phyloP scores from a whole-genome alignment of 2,797 vertebrate genomes.

The Cyclopterus lumpus region DNA sequence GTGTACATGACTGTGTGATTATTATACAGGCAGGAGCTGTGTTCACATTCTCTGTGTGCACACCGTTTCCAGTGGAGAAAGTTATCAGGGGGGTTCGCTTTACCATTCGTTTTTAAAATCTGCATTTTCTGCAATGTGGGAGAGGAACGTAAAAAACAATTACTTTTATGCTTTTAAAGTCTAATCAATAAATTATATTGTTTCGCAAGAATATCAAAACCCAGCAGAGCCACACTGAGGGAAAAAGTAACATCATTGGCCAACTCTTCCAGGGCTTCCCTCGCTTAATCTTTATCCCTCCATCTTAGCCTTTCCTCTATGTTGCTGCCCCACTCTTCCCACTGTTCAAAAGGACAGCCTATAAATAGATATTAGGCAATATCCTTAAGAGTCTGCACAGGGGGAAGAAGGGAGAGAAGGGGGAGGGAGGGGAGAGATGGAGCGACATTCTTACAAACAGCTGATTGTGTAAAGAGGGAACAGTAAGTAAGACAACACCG shows the following conservation, averaged over 20 bases:
- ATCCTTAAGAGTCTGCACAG: constrained; percentile 78
- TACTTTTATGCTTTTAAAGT: not conserved
- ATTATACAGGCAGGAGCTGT: constrained; percentile 53
- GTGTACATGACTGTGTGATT: constrained; percentile 8
- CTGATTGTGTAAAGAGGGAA: constrained; percentile 79
- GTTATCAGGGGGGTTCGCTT: too few relatives aligned
- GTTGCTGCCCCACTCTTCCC: constrained; percentile 69
- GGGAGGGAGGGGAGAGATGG: constrained; percentile 41
- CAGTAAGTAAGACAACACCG: constrained; percentile 70
- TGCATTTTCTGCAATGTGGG: not conserved
- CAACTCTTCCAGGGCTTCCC: constrained; percentile 33
- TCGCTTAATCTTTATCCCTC: constrained; percentile 43
- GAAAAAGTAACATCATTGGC: constrained; percentile 32
- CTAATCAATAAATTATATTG: not conserved
- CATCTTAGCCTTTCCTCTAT: constrained; percentile 42
- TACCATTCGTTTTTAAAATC: not conserved
- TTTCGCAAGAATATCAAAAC: constrained; percentile 3
- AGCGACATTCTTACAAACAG: constrained; percentile 77
- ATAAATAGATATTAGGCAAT: constrained; percentile 84
- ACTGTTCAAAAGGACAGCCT: constrained; percentile 74
- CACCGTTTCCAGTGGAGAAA: constrained; percentile 38
- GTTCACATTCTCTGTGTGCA: constrained; percentile 54
- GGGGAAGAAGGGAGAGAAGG: constrained; percentile 45
- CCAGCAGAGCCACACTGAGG: constrained; percentile 6
- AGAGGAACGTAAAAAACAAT: not conserved